These are phyloP conservation scores for Cryptoprocta ferox DNA, from an alignment of 2,797 vertebrate species.

Conservation along the genomic window DNA sequence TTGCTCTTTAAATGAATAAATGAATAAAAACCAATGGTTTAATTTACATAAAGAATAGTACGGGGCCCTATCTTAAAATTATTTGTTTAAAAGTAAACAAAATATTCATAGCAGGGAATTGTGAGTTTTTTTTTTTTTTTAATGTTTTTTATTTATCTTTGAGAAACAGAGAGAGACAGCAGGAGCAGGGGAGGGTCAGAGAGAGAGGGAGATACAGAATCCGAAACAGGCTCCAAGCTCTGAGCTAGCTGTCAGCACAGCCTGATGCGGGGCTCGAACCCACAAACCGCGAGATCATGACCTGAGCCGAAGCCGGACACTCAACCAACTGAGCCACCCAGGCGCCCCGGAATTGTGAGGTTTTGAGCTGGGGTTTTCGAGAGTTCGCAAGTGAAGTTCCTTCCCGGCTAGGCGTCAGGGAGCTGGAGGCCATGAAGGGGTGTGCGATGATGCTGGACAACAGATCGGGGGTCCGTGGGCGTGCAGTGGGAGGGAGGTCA, in stretches of 20 bases:
- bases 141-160: too few relatives aligned
- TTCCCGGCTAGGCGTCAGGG: neutral
- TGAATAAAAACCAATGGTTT: neutral
- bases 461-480: rapidly evolving
- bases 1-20: neutral
- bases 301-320: too few relatives aligned
- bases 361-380: neutral
- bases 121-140: neutral
- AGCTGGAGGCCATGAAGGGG: rapidly evolving
- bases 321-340: too few relatives aligned
- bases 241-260: too few relatives aligned
- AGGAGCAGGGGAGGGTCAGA: too few relatives aligned
- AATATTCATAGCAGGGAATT: neutral
- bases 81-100: neutral
- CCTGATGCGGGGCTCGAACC: too few relatives aligned
- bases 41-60: neutral
- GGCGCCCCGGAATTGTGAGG: neutral
- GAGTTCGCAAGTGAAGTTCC: neutral
- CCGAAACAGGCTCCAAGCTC: too few relatives aligned
- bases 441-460: neutral
- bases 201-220: too few relatives aligned
- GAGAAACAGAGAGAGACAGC: too few relatives aligned
- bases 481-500: neutral
- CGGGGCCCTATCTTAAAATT: neutral
- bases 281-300: too few relatives aligned